phyloP scores from a whole-genome alignment of 2,888 invertebrate species.

The Hypena proboscidalis region DNA sequence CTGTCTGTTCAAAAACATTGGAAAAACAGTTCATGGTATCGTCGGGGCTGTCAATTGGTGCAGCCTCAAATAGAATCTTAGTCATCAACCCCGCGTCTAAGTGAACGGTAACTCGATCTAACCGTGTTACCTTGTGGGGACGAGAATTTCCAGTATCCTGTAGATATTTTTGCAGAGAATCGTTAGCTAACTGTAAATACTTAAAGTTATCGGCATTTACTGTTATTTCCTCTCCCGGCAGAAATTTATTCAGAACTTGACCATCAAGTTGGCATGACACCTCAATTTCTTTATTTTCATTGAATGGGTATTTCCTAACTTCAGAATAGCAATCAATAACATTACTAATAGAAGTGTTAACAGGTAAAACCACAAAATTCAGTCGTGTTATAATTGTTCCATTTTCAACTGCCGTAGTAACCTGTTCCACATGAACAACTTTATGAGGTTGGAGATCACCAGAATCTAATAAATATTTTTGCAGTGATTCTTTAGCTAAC shows the following conservation, averaged over 20 bases:
- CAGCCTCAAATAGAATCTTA: conserved; percentile 2
- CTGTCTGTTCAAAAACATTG: conserved; percentile 38
- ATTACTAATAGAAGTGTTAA: conserved; percentile 17
- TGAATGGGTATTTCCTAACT: conserved; percentile 37
- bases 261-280: conserved; percentile 34
- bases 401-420: conserved; percentile 42
- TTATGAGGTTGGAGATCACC: conserved; percentile 15
- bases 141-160: neutral
- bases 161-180: conserved; percentile 7
- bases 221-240: conserved; percentile 33
- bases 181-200: conserved; percentile 3
- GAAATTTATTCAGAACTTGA: conserved; percentile 4
- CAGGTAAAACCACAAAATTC: conserved; percentile 30
- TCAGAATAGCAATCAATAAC: conserved; percentile 21
- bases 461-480: conserved; percentile 32
- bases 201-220: conserved; percentile 20
- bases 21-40: conserved; percentile 31
- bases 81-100: conserved; percentile 3
- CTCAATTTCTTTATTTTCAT: conserved; percentile 30
- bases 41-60: neutral
- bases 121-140: neutral
- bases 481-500: conserved; percentile 39
- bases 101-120: conserved; percentile 5
- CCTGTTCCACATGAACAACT: conserved; percentile 29
- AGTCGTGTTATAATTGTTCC: conserved; percentile 33